Evolutionary conservation across 2,113 vertebrate genomes (phyloP), one percentile per base, ranked within the genome.

Genomic region (Octodon degus): DNA sequence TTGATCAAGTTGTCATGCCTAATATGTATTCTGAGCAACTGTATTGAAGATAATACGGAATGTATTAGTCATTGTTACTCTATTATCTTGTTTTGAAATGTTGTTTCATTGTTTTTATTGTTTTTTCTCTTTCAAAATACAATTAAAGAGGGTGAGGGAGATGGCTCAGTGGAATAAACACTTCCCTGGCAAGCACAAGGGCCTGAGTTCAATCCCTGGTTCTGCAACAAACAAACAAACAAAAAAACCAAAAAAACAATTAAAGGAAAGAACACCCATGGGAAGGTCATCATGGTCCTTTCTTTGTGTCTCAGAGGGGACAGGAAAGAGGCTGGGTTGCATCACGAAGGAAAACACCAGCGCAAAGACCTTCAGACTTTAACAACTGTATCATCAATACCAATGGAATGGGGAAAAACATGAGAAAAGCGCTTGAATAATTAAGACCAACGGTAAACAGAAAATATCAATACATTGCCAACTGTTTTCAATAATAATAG

Each of bases 401-500:
- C 40, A 94, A 63, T 27, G 60, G 24, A 87, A 94, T 1, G 17
- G 47, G 70, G 17, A 74, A 40, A 96, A 62, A 12, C 3, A n/a
- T 14, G 13, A 22, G 37, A 55, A 86, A 94, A 92, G 43, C 43
- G 92, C 20, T 79, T 47, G 37, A 86, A 77, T 74, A 91, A 92
- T 90, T 72, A 88, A 94, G 80, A 32, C 43, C n/a, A 89, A 72
- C 53, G 27, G 13, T 74, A 81, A 87, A 87, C 19, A 58, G 47
- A 94, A 65, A 65, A 88, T 65, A 76, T 88, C 81, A 82, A 77
- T 19, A 50, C 30, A 50, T 34, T 87, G 76, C 24, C 58, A 86
- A 40, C 70, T 62, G 43, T 47, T 90, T 91, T 67, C 11, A 55
- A 72, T 50, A 86, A 90, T 92, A 94, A 77, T 83, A 94, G 65